Evolutionary conservation across 2,888 invertebrate species (phyloP), one percentile per base, ranked within the genome.

Genomic region (Germaria angustata): DNA sequence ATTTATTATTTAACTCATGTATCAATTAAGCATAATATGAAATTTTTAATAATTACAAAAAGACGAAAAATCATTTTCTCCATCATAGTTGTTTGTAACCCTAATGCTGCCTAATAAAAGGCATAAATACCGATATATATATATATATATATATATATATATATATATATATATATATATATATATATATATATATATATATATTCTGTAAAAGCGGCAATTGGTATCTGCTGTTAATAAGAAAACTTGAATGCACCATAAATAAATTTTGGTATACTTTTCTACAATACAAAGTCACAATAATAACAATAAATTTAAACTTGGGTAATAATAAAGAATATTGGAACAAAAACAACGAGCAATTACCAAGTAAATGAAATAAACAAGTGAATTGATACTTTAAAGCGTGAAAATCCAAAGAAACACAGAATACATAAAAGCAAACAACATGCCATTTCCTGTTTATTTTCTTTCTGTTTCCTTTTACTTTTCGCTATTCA

Each of bases 221-320:
- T 72, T 44, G 59, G 39, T 17, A 63, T 39, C 20, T 28, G 51
- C 20, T 51, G 51, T 41, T 17, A 69, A 24, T 68, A 49, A 41
- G 11, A 24, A 72, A n/a, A n/a, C n/a, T n/a, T n/a, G n/a, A n/a
- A 61, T 39, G 22, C 24, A 4, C 15, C 55, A 55, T 32, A 44
- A 65, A 49, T 65, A 36, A 55, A 53, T 32, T 72, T 51, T 15
- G 22, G 28, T 41, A 34, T 34, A 6, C 5, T 65, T 46, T 11
- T n/a, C 28, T 28, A 2, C 13, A 24, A 36, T 44, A 17, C 36
- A 73, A 73, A 68, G 61, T 61, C 36, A 59, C 28, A 68, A 28
- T 59, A 78, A 73, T 78, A 78, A 78, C 68, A 68, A 81, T 73
- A 78, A 81, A 72, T 78, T 72, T 81, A 53, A 61, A 72, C 61